These are phyloP conservation scores for Hydrozoanthus gracilis DNA, from an alignment of 92 coral and sea anemone genomes.

Conservation along the genomic window DNA sequence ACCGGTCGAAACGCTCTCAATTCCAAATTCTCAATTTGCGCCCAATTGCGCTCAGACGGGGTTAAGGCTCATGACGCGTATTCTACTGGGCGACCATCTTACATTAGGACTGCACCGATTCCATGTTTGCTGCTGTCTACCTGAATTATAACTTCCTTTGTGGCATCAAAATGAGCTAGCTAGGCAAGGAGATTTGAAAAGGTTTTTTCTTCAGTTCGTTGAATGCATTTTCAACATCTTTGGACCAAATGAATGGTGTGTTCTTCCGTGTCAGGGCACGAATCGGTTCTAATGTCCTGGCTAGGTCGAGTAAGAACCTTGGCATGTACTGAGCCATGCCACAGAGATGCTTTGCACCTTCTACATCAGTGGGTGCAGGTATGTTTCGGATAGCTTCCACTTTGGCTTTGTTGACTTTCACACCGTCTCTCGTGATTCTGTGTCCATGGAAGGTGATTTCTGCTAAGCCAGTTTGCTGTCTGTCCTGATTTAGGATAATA, in stretches of 20 bases:
- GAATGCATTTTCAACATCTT: conserved; percentile 29
- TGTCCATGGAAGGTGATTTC: conserved; percentile 34
- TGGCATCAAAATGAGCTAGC: too few species aligned
- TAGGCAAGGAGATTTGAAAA: not conserved
- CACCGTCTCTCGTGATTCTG: conserved; percentile 25
- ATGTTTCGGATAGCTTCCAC: conserved; percentile 59
- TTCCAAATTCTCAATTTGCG: conserved; percentile 57
- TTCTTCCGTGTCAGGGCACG: conserved; percentile 53
- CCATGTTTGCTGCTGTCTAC: too few species aligned
- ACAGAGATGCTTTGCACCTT: conserved; percentile 60
- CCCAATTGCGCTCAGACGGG: conserved; percentile 55
- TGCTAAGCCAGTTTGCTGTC: not conserved
- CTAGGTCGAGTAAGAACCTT: conserved; percentile 60
- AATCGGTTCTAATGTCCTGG: conserved; percentile 52
- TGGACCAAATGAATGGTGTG: conserved; percentile 55
- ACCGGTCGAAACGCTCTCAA: too few species aligned
- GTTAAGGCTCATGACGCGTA: not conserved
- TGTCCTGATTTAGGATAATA: not conserved
- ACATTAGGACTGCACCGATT: too few species aligned
- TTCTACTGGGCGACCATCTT: conserved; percentile 56
- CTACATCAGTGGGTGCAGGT: conserved; percentile 65
- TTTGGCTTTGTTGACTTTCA: conserved; percentile 14
- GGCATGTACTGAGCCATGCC: conserved; percentile 68
- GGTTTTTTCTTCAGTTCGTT: not conserved
- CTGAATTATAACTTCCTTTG: conserved; percentile 21